These are phyloP conservation scores for Crypturellus undulatus DNA, from an alignment of 2,113 vertebrate species.

Conservation along the genomic window DNA sequence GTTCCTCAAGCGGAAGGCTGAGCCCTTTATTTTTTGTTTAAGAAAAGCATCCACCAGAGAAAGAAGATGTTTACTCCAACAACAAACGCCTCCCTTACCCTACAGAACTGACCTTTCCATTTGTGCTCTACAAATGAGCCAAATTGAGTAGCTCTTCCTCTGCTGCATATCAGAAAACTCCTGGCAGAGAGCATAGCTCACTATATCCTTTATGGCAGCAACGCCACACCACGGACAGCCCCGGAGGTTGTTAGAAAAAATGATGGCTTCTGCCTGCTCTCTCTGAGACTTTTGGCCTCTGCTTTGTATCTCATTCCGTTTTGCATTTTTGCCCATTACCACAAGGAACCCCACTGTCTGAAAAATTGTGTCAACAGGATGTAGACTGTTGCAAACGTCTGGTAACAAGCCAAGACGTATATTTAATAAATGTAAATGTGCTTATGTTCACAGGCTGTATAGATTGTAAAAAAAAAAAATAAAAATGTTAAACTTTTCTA, in stretches of 20 bases:
- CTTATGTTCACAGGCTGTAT: not conserved
- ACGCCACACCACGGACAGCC: not conserved
- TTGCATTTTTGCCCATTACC: constrained; percentile 44
- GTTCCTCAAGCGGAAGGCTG: not conserved
- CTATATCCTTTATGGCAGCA: not conserved
- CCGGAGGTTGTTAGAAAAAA: not conserved
- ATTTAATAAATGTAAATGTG: not conserved
- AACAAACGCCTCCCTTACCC: not conserved
- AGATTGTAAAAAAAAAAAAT: not conserved
- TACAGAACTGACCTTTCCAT: not conserved
- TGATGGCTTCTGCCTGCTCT: not conserved
- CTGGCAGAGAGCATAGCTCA: not conserved
- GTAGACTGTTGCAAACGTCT: not conserved
- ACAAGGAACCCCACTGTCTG: constrained; percentile 48
- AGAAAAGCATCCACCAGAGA: not conserved
- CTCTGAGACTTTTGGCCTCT: not conserved
- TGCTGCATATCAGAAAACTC: not conserved
- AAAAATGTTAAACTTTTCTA: not conserved
- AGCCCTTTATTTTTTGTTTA: not conserved
- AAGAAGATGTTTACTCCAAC: not conserved
- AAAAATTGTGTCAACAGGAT: constrained; percentile 47
- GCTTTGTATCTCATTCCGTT: not conserved
- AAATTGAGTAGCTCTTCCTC: not conserved
- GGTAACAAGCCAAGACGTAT: constrained; percentile 20
- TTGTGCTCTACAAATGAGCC: not conserved